Evolutionary conservation across 2,888 invertebrate genomes (phyloP), one percentile per base, ranked within the genome.

Genomic region (Parasteatoda lunata): DNA sequence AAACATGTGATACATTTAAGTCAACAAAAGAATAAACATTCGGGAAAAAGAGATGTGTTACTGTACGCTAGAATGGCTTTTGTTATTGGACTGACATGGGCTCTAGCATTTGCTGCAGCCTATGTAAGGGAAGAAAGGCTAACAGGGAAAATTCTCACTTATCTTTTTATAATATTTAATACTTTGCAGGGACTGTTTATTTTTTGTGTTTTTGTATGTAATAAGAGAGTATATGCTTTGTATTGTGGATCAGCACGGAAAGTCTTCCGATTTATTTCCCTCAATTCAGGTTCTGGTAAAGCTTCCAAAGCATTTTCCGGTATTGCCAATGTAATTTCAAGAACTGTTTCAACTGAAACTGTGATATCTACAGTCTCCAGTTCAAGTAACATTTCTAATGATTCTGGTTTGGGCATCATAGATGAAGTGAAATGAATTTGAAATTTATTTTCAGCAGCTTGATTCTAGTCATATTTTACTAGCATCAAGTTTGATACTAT

Each of bases 31-130:
- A 73, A 13, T 1, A 75, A 76, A 45, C 73, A 77, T 15, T 66
- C 69, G 68, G 87, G 89, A 7, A 88, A 84, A 71, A 89, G 77
- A 48, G 89, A 91, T 66, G 77, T 90, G 8, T 73, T 89, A 30
- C 80, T 91, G 11, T 91, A 90, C 81, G 85, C 89, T 9, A 72
- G 90, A 9, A 90, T 91, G 79, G 90, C 90, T 7, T 80, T 89
- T 30, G 89, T 91, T 8, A 89, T 91, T 87, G 91, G 91, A 11
- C 89, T 91, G 70, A 90, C 90, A 4, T 91, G 91, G 91, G 88
- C 90, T 68, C 89, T 91, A 54, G 91, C 90, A 6, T 88, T 90
- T 66, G 72, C 90, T 8, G 88, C 89, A 1, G 89, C 89, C 7
- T 87, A 89, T 30, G 77, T 89, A 13, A 87, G 71, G 3, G 11